Evolutionary conservation across 2,113 vertebrate genomes (phyloP).

Genomic region (Oncorhynchus gorbuscha): DNA sequence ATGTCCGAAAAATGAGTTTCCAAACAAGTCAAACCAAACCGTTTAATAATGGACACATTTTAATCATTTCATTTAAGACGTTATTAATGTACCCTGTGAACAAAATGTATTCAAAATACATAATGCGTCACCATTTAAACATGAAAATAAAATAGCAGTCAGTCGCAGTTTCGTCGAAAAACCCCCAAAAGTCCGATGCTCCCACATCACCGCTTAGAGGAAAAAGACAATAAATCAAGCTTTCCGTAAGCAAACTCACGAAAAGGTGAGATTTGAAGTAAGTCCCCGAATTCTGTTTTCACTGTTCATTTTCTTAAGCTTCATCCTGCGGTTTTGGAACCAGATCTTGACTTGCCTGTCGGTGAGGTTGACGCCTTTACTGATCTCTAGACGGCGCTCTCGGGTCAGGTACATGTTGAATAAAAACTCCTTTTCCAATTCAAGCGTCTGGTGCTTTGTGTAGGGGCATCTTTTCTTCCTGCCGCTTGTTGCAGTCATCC

Average conservation of each 20-base stretch:
- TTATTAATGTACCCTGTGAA: conserved; percentile 67
- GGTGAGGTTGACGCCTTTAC: conserved; percentile 98
- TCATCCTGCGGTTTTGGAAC: conserved; percentile 99
- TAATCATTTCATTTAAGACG: conserved; percentile 76
- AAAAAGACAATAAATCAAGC: conserved; percentile 7
- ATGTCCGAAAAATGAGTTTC: conserved; percentile 46
- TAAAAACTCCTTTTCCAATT: conserved; percentile 99
- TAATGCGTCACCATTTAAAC: conserved; percentile 55
- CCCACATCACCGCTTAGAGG: conserved; percentile 67
- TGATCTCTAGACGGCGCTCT: conserved; percentile 99
- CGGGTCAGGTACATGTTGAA: conserved; percentile 99
- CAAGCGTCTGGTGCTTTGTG: conserved; percentile 99
- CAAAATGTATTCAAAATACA: conserved; percentile 58
- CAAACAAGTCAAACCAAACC: conserved; percentile 45
- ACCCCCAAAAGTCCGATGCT: conserved; percentile 68
- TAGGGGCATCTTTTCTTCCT: conserved; percentile 99
- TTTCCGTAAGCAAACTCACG: conserved; percentile 75
- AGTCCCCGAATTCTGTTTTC: conserved; percentile 99
- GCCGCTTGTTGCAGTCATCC: conserved; percentile 97
- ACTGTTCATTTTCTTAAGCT: conserved; percentile 99
- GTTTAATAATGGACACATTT: conserved; percentile 28
- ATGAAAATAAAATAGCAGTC: conserved; percentile 67
- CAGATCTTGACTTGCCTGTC: conserved; percentile 99
- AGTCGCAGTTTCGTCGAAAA: conserved; percentile 87
- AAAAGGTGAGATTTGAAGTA: conserved; percentile 98